Evolutionary conservation across 2,888 invertebrate genomes (phyloP), one percentile per base, ranked within the genome.

Genomic region (Synanthedon formicaeformis): DNA sequence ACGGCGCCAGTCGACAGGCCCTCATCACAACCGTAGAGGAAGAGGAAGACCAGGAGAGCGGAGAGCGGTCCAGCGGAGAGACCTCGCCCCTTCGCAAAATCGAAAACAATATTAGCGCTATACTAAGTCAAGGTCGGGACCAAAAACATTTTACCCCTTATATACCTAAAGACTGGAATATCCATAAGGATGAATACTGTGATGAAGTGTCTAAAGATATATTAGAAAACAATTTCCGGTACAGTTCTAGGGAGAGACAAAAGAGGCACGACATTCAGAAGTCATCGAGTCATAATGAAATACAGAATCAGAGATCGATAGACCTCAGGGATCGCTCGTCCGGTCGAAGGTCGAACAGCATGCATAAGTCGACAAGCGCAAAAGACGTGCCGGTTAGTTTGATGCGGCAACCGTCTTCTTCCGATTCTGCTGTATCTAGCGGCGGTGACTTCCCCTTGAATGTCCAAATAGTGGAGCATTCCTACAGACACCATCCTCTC

Each of bases 291-390:
- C 90, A 90, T 62, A 90, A 89, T 70, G 90, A 90, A 67, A 90
- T 90, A 63, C 89, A 88, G 62, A 77, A 88, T 72, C 82, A 89
- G 70, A 70, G 86, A 57, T 82, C 88, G 58, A 81, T 87, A 64
- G 87, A 86, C 56, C 78, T 86, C 45, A 80, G 89, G 41, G 88
- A 87, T 57, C 81, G 89, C 50, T 88, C 89, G 51, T 73, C 77
- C 18, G 75, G 78, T 14, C 77, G 88, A 53, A 84, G 90, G 63
- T 79, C 89, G 27, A 89, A 91, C 64, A 92, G 92, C 60, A 92
- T 92, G 73, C 92, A 93, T 69, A 93, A 92, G 72, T 92, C 92
- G 13, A 92, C 92, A 65, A 92, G 92, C 71, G 92, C 92, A 55
- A 92, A 92, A 72, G 93, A 93, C 69, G 92, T 92, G 86, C 83